phyloP scores from a whole-genome alignment of 2,797 vertebrate species.

The Semaprochilodus insignis region DNA sequence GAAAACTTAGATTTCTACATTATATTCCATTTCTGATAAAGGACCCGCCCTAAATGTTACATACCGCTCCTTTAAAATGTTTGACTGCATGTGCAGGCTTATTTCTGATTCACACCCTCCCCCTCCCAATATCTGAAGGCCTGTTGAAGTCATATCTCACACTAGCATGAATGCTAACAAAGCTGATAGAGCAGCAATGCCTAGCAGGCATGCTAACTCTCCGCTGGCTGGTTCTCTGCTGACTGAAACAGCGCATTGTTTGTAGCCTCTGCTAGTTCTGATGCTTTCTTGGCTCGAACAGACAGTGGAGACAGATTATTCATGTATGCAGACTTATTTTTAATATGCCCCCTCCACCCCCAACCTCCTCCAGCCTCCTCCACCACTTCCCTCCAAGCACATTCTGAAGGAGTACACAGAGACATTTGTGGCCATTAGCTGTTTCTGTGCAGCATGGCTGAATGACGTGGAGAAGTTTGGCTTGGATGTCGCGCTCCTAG shows the following conservation, averaged over 20 bases:
- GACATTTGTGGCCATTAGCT: constrained; percentile 7
- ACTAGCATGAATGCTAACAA: neutral
- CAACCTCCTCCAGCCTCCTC: neutral
- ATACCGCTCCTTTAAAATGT: no score
- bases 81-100: neutral
- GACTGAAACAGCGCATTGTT: neutral
- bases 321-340: constrained; percentile 11
- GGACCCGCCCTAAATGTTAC: no score
- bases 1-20: no score
- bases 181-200: constrained; percentile 17
- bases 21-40: no score
- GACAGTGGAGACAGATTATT: neutral
- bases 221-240: constrained; percentile 2
- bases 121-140: neutral
- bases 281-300: neutral
- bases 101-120: neutral
- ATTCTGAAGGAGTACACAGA: neutral
- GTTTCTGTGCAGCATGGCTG: constrained; percentile 13
- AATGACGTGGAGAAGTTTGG: neutral
- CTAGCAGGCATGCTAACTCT: neutral
- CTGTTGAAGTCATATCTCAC: neutral
- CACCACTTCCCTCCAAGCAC: neutral
- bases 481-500: constrained; percentile 13
- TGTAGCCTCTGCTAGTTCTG: neutral
- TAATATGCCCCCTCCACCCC: neutral